A percentile compares a stretch with the other conserved stretches of the same genome.
Evolutionary conservation across 1,140 invertebrate genomes (phyloP).

Genomic region (Diplogasteroides magnus): DNA sequence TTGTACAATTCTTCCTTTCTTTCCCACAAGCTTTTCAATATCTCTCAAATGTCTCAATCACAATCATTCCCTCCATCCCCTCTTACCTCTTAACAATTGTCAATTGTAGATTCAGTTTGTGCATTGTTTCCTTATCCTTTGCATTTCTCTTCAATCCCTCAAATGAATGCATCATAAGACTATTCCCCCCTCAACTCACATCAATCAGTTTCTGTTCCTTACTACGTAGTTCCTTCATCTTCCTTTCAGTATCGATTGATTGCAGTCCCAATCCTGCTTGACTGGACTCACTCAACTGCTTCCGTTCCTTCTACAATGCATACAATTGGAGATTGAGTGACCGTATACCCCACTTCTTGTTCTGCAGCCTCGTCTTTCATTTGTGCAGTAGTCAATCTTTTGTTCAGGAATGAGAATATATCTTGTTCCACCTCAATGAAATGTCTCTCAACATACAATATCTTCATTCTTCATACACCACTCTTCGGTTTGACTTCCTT

Average conservation of each 20-base stretch:
- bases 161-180: too few relatives aligned
- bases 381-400: neutral
- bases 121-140: too few relatives aligned
- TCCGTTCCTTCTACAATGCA: neutral
- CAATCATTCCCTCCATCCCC: too few relatives aligned
- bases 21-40: neutral
- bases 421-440: constrained; percentile 3
- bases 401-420: constrained; percentile 16
- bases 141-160: too few relatives aligned
- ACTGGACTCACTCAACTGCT: neutral
- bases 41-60: neutral
- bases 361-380: neutral
- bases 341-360: neutral
- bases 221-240: neutral
- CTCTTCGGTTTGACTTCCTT: constrained; percentile 1
- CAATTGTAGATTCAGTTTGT: too few relatives aligned
- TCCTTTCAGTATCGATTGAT: neutral
- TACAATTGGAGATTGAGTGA: neutral
- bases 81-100: too few relatives aligned
- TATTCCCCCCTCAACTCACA: neutral
- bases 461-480: neutral
- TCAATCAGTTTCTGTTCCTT: neutral
- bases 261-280: neutral
- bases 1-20: neutral
- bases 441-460: neutral